A percentile compares a stretch with the other conserved stretches of the same genome.
These are phyloP conservation scores for Sebastes trivittatus DNA, from an alignment of 2,797 vertebrate species.

Conservation along the genomic window DNA sequence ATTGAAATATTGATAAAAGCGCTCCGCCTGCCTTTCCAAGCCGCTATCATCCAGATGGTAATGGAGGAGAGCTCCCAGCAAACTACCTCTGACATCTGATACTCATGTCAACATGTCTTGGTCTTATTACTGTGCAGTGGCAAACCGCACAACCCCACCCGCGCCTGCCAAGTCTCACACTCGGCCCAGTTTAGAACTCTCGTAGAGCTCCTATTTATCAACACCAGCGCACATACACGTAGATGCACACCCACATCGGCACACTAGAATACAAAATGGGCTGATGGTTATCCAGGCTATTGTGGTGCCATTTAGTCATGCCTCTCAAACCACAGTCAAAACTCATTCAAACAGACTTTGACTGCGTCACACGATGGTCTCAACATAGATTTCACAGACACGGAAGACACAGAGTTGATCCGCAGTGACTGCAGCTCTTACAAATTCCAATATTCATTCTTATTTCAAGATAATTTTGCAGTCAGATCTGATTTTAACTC, in stretches of 20 bases:
- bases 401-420: conserved; percentile 5
- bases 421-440: neutral
- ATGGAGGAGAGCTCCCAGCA: conserved; percentile 40
- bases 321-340: conserved; percentile 57
- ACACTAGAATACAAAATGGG: conserved; percentile 18
- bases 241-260: conserved; percentile 13
- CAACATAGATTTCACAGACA: conserved; percentile 27
- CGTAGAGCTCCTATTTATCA: conserved; percentile 45
- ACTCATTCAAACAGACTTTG: conserved; percentile 24
- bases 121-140: conserved; percentile 59
- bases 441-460: conserved; percentile 8
- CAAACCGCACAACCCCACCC: conserved; percentile 52
- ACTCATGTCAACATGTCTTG: conserved; percentile 69
- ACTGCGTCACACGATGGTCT: conserved; percentile 5
- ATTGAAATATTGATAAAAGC: conserved; percentile 47
- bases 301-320: conserved; percentile 50
- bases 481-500: conserved; percentile 10
- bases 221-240: conserved; percentile 24
- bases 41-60: conserved; percentile 56
- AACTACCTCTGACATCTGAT: conserved; percentile 64
- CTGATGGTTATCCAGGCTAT: conserved; percentile 47
- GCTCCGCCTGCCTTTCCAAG: conserved; percentile 33
- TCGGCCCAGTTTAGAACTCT: conserved; percentile 36
- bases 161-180: conserved; percentile 71
- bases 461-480: conserved; percentile 14